Percentiles rank a stretch among this genome's conserved stretches.
phyloP scores from a whole-genome alignment of 2,888 invertebrate genomes.

The Nomada flava region DNA sequence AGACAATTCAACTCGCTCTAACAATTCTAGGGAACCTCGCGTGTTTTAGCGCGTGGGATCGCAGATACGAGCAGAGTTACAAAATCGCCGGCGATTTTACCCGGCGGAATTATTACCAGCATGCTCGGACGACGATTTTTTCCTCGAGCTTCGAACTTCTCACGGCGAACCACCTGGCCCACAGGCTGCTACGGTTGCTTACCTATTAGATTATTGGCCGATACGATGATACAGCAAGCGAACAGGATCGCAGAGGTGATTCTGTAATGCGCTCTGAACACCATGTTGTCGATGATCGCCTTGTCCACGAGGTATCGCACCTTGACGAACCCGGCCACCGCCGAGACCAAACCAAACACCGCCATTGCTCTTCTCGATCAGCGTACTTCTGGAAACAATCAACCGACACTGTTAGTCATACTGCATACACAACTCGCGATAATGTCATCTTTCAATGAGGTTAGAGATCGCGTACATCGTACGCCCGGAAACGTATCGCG shows the following conservation, averaged over 20 bases:
- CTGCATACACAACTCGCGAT: background rate
- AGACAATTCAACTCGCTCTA: background rate
- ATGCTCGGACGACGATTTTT: background rate
- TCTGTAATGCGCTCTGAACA: slow-evolving; percentile 95
- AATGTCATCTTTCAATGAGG: background rate
- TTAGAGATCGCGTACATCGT: background rate
- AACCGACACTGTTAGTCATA: slow-evolving; percentile 12
- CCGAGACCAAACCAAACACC: slow-evolving; percentile 93
- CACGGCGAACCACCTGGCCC: background rate
- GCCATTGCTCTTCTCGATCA: slow-evolving; percentile 87
- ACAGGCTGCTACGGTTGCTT: slow-evolving; percentile 74
- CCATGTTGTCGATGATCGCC: slow-evolving; percentile 95
- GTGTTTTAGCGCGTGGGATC: background rate
- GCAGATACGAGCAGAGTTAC: background rate
- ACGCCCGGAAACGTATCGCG: background rate
- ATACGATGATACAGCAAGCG: slow-evolving; percentile 94
- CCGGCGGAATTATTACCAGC: too few species aligned
- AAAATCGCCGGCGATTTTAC: background rate
- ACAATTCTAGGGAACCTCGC: background rate
- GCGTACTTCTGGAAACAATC: slow-evolving; percentile 68
- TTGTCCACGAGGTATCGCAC: slow-evolving; percentile 95
- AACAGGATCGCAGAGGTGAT: slow-evolving; percentile 94
- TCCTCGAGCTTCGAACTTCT: background rate
- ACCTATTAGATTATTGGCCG: slow-evolving; percentile 96
- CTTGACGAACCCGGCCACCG: slow-evolving; percentile 95